phyloP scores from a whole-genome alignment of 2,113 vertebrate species.

The Petroica traversi region DNA sequence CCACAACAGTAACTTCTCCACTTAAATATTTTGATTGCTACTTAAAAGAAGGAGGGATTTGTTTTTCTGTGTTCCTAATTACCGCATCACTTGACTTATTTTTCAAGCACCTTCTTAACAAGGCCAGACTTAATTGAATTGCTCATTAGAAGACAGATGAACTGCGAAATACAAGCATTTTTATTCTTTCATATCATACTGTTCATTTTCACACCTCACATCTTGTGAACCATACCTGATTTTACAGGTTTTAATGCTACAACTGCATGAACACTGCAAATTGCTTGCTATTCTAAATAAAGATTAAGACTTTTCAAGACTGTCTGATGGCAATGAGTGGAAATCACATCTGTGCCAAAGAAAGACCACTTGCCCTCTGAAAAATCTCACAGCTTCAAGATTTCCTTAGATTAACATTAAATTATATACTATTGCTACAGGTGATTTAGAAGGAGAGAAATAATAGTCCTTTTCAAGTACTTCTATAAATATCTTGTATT shows the following conservation, averaged over 20 bases:
- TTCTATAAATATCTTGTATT: neutral
- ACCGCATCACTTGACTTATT: constrained; percentile 39
- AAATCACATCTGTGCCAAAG: neutral
- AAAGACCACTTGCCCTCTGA: neutral
- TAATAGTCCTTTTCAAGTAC: neutral
- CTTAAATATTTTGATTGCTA: constrained; percentile 42
- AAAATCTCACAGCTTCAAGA: neutral
- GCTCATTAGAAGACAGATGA: constrained; percentile 43
- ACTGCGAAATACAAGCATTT: constrained; percentile 8
- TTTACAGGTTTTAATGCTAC: neutral
- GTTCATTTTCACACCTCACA: constrained; percentile 15
- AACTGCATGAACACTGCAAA: neutral
- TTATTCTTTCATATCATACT: constrained; percentile 1
- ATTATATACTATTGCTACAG: neutral
- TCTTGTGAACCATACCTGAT: neutral
- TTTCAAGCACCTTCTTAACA: constrained; percentile 44
- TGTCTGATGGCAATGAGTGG: neutral
- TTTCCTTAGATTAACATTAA: neutral
- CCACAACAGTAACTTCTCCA: neutral
- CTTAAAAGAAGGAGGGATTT: constrained; percentile 23
- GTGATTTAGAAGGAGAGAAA: neutral
- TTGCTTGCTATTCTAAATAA: neutral
- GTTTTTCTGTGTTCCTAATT: constrained; percentile 18
- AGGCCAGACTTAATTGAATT: constrained; percentile 58
- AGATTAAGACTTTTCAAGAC: neutral